Evolutionary conservation across 53 echinoderm and acorn worm genomes (phyloP).

Genomic region (Echinarachnius parma): DNA sequence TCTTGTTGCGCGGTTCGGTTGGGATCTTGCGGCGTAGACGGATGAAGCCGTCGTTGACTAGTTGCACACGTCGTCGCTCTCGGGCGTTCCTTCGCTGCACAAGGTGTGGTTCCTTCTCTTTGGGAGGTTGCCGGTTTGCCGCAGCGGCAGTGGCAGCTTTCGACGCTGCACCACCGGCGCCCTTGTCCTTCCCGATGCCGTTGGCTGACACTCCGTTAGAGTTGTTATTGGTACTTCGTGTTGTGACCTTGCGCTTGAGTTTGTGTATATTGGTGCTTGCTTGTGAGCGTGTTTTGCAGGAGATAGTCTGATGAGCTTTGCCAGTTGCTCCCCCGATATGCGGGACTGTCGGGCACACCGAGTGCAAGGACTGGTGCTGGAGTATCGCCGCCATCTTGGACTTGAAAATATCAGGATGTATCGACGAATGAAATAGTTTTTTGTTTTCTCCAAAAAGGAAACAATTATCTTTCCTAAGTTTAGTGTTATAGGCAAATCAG

Average conservation of each 20-base stretch:
- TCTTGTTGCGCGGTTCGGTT: constrained; percentile 94
- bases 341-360: constrained; percentile 15
- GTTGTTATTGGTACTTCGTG: no score
- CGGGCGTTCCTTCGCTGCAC: constrained; percentile 91
- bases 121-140: constrained; percentile 46
- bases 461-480: no score
- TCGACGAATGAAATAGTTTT: background rate
- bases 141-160: constrained; percentile 1
- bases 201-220: background rate
- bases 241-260: constrained; percentile 17
- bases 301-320: background rate
- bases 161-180: constrained; percentile 1
- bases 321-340: background rate
- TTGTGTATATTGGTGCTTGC: constrained; percentile 19
- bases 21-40: constrained; percentile 91
- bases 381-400: constrained; percentile 14
- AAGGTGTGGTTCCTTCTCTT: constrained; percentile 97
- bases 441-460: background rate
- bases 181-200: background rate
- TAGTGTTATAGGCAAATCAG: no score
- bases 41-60: constrained; percentile 97
- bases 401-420: background rate
- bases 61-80: constrained; percentile 91
- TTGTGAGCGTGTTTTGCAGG: constrained; percentile 36
- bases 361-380: constrained; percentile 15